Conservation (phyloP, 2,888 invertebrate species). For the Melanotus villosus region DNA sequence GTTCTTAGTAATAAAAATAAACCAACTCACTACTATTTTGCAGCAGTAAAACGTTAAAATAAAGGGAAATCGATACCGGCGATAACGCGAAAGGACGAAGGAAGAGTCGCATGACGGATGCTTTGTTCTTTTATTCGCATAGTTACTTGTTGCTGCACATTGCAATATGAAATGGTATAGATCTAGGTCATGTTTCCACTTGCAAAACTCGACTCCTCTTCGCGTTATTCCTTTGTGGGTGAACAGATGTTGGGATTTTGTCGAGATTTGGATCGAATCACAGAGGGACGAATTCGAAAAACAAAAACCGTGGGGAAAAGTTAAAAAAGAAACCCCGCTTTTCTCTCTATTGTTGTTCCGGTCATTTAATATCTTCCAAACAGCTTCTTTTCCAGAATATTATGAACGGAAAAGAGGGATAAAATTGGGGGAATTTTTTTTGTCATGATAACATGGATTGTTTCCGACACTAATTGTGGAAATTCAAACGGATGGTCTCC, state of each 20-base stretch:
- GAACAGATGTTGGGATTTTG: slow-evolving; percentile 14
- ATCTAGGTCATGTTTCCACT: slow-evolving; percentile 25
- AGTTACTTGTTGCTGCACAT: slow-evolving; percentile 38
- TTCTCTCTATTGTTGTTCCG: not conserved
- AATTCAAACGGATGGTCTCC: slow-evolving; percentile 6
- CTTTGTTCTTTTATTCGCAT: slow-evolving; percentile 22
- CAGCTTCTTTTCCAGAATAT: not conserved
- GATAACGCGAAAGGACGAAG: slow-evolving; percentile 26
- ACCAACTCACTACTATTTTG: slow-evolving; percentile 10
- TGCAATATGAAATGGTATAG: slow-evolving; percentile 18
- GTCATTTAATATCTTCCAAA: not conserved
- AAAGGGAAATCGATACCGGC: slow-evolving; percentile 29
- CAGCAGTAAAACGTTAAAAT: slow-evolving; percentile 13
- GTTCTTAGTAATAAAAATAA: slow-evolving; percentile 18
- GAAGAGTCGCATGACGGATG: slow-evolving; percentile 27
- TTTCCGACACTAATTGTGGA: slow-evolving; percentile 9
- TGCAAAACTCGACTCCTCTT: not conserved
- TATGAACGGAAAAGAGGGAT: not conserved
- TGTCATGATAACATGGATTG: not conserved
- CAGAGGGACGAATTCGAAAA: no score
- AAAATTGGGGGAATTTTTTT: not conserved
- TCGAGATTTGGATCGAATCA: no score
- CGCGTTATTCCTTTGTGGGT: not conserved
- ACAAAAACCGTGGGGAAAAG: slow-evolving; percentile 1
- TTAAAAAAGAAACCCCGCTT: not conserved